phyloP scores from a whole-genome alignment of 2,888 invertebrate species.

The Flexamia atlantica region DNA sequence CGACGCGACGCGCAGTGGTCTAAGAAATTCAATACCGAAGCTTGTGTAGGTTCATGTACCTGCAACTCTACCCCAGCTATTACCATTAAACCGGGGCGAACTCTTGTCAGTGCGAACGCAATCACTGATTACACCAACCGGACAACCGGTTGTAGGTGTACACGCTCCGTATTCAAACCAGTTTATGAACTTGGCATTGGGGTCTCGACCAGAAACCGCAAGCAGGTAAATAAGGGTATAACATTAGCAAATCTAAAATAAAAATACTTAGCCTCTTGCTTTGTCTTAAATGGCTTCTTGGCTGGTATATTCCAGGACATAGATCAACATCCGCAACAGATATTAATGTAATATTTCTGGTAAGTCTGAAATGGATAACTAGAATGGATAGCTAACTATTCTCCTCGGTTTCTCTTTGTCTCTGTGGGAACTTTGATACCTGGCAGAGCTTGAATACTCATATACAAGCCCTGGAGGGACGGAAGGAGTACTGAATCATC shows the following conservation, averaged over 20 bases:
- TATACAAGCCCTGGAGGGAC: too few relatives aligned
- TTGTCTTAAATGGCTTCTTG: too few relatives aligned
- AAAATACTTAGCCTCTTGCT: too few relatives aligned
- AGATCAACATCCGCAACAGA: too few relatives aligned
- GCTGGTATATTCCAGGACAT: not conserved
- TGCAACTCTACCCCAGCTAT: not conserved
- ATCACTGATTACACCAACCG: not conserved
- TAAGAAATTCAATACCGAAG: not conserved
- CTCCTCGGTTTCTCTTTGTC: too few relatives aligned
- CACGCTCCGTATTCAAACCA: constrained; percentile 33
- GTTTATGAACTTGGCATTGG: constrained; percentile 47
- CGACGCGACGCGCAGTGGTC: not conserved
- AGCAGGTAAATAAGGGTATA: constrained; percentile 27
- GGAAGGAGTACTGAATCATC: too few relatives aligned
- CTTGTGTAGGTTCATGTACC: not conserved
- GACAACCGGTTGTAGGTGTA: constrained; percentile 11
- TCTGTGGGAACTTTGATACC: too few relatives aligned
- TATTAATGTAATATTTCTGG: too few relatives aligned
- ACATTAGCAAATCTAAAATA: too few relatives aligned
- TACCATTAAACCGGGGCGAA: constrained; percentile 4
- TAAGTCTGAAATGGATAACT: too few relatives aligned
- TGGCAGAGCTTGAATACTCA: too few relatives aligned
- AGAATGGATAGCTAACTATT: too few relatives aligned
- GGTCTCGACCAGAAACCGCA: not conserved
- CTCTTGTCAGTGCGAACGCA: not conserved